Evolutionary conservation across 2,797 vertebrate species (phyloP), one percentile per base, ranked within the genome.

Genomic region (Squalus acanthias): DNA sequence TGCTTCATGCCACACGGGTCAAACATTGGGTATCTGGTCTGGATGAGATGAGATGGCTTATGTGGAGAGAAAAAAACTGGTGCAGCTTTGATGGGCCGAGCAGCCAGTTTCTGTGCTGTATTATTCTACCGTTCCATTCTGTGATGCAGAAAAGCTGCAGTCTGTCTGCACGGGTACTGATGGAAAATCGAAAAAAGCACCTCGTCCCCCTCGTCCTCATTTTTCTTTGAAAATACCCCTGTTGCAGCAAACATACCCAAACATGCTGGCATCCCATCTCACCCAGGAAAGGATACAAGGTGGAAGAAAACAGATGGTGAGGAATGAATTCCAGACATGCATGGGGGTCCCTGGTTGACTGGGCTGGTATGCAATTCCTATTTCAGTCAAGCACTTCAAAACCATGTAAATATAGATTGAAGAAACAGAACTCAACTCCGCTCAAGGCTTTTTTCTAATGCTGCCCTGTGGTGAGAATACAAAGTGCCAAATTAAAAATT

Each of bases 401-500:
- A 46, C 22, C 33, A 39, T 26, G n/a, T 24, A 69, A 69, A 63
- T 93, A 24, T 46, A 93, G 63, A 46, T 69, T 93, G 24, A 46
- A 93, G n/a, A 39, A 93, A 93, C n/a, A 93, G n/a, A 93, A 39
- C n/a, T 46, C n/a, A 46, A 39, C 7, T 69, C 91, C 10, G n/a
- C 91, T 93, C 63, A 3, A 93, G 91, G 8, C n/a, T 69, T 69
- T n/a, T 69, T 93, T 69, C n/a, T 20, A 93, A 7, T 46, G 46
- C 67, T 69, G 91, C 65, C 91, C 91, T 69, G 91, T 69, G 91
- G n/a, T 46, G 65, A 69, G 91, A 93, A 93, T 69, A 93, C 91
- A 93, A 93, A 93, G 26, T 93, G 67, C 20, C 63, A 93, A 93
- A 93, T 93, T 93, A 69, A 93, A 93, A 69, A 93, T 93, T 69